These are phyloP conservation scores for Hydrozoanthus gracilis DNA, from an alignment of 92 coral and sea anemone genomes.

Conservation along the genomic window DNA sequence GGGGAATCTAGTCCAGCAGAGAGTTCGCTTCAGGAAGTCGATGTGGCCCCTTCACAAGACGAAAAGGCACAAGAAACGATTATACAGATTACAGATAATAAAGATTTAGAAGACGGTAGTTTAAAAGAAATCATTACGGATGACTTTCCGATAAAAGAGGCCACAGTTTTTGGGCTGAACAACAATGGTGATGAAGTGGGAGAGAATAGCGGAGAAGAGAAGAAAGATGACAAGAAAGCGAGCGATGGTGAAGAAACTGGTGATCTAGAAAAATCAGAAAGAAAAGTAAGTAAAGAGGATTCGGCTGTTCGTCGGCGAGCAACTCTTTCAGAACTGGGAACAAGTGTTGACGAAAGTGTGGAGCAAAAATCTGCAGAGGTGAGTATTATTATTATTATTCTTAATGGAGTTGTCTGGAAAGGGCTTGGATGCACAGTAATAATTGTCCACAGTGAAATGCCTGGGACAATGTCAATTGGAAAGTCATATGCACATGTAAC, in stretches of 20 bases:
- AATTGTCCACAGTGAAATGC: too few relatives aligned
- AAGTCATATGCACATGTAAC: too few relatives aligned
- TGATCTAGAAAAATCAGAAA: background rate
- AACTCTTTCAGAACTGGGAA: conserved; percentile 35
- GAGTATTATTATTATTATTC: too few relatives aligned
- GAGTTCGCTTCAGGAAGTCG: background rate
- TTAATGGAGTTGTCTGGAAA: too few relatives aligned
- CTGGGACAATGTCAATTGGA: too few relatives aligned
- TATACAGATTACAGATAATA: conserved; percentile 23
- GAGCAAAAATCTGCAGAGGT: conserved; percentile 9
- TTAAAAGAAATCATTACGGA: background rate
- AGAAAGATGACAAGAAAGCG: conserved; percentile 30
- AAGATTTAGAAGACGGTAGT: background rate
- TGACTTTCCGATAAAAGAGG: background rate
- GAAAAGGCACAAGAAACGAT: conserved; percentile 10
- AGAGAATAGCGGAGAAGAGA: conserved; percentile 33
- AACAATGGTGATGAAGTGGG: conserved; percentile 3
- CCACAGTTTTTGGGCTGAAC: background rate
- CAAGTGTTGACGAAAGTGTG: conserved; percentile 28
- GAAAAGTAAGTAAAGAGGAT: conserved; percentile 26
- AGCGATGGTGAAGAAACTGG: conserved; percentile 23
- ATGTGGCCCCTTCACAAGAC: conserved; percentile 16
- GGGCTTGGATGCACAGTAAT: too few relatives aligned
- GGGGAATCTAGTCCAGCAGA: background rate
- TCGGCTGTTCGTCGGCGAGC: conserved; percentile 38